These are phyloP conservation scores for Chlamydotis undulata DNA, from an alignment of 2,113 vertebrate genomes.

Conservation along the genomic window DNA sequence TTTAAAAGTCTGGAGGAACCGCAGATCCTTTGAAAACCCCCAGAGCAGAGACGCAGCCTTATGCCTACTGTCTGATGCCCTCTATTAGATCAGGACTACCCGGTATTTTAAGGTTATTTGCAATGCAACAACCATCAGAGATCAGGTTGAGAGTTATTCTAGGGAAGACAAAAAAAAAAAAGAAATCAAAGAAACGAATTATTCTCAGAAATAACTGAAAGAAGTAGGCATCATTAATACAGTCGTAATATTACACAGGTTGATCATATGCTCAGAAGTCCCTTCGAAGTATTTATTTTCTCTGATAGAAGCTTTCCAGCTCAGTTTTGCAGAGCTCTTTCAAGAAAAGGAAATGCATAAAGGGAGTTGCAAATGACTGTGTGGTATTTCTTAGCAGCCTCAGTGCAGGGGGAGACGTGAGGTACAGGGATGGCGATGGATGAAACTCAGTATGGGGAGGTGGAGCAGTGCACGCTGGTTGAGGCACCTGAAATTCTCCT, in stretches of 20 bases:
- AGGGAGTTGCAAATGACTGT: not conserved
- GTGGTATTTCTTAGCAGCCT: not conserved
- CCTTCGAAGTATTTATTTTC: conserved; percentile 15
- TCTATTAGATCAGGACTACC: not conserved
- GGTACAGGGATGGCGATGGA: rapidly evolving
- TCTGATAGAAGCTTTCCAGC: not conserved
- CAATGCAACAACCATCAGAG: not conserved
- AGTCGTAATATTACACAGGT: not conserved
- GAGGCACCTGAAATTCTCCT: not conserved
- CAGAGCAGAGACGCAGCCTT: not conserved
- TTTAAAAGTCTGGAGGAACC: conserved; percentile 14
- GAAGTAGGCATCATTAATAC: not conserved
- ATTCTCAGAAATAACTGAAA: conserved; percentile 3
- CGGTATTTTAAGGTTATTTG: not conserved
- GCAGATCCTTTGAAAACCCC: conserved; percentile 23
- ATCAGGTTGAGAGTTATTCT: not conserved
- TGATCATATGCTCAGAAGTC: not conserved
- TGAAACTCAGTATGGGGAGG: rapidly evolving
- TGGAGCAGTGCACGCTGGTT: not conserved
- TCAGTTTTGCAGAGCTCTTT: not conserved
- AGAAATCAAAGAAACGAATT: not conserved
- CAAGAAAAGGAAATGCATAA: not conserved
- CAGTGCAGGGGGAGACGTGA: rapidly evolving
- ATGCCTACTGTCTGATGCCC: not conserved
- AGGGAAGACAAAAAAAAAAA: not conserved